These are phyloP conservation scores for Drosophila hamatofila DNA, from an alignment of 2,888 invertebrate species.

Conservation along the genomic window DNA sequence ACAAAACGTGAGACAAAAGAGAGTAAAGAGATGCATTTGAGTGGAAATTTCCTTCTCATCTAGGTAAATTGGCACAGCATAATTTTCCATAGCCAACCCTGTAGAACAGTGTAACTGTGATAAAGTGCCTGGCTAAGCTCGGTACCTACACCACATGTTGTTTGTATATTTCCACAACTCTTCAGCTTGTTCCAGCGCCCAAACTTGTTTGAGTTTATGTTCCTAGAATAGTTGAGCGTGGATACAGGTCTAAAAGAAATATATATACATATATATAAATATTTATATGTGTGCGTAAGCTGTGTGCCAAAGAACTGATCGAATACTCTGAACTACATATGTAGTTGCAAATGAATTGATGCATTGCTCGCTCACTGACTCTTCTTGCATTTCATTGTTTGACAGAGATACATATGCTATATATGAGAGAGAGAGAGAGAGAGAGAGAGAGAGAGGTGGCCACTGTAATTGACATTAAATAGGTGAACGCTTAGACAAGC, in stretches of 20 bases:
- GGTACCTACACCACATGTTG: background rate
- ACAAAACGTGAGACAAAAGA: background rate
- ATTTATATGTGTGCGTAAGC: background rate
- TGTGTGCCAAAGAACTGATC: conserved; percentile 20
- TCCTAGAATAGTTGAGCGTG: conserved; percentile 14
- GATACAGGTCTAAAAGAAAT: background rate
- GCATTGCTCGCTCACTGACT: background rate
- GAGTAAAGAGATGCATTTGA: background rate
- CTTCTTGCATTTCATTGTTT: background rate
- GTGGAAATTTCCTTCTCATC: conserved; percentile 13
- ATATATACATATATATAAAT: background rate
- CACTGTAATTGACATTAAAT: conserved; percentile 18
- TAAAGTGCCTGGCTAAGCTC: conserved; percentile 10
- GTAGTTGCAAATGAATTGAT: conserved; percentile 28
- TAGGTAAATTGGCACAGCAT: conserved; percentile 2
- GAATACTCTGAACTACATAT: conserved; percentile 12
- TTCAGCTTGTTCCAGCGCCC: conserved; percentile 2
- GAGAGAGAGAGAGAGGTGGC: too few relatives aligned
- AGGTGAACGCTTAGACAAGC: conserved; percentile 16
- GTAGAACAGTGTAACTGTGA: conserved; percentile 13
- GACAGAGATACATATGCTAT: background rate
- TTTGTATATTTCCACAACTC: conserved; percentile 20
- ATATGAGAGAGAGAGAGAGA: background rate
- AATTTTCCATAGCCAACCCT: background rate
- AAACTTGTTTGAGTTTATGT: conserved; percentile 25